Evolutionary conservation across 2,888 invertebrate species (phyloP).

Genomic region (Noctua janthe): DNA sequence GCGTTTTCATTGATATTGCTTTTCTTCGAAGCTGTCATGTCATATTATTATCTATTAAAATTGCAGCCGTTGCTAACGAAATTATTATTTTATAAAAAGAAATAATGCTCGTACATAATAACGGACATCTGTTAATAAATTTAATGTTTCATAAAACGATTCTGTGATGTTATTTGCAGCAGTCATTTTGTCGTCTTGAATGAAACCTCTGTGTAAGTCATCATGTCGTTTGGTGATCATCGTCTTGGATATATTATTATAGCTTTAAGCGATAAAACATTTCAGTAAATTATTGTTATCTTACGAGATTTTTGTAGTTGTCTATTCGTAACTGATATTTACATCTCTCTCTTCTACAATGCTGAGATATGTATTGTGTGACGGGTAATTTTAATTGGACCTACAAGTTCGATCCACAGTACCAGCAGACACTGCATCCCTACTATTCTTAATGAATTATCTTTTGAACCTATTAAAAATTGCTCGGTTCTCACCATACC

Average conservation of each 20-base stretch:
- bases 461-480: conserved; percentile 2
- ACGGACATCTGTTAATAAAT: neutral
- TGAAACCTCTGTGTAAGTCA: neutral
- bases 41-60: neutral
- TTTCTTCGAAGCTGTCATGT: neutral
- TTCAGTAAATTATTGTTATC: neutral
- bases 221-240: neutral
- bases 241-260: neutral
- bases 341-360: neutral
- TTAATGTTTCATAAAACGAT: neutral
- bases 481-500: conserved; percentile 9
- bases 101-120: neutral
- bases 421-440: neutral
- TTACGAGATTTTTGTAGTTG: too few species aligned
- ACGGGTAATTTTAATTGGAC: neutral
- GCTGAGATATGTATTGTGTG: neutral
- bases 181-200: neutral
- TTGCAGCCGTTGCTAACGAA: neutral
- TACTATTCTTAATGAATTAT: neutral
- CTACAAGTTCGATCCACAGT: neutral
- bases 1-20: neutral
- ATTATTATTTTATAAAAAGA: conserved; percentile 3
- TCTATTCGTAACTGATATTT: neutral
- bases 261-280: neutral
- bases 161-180: conserved; percentile 7